Conservation (phyloP, 2,797 vertebrate genomes). For the Neosilurus hyrtlii region DNA sequence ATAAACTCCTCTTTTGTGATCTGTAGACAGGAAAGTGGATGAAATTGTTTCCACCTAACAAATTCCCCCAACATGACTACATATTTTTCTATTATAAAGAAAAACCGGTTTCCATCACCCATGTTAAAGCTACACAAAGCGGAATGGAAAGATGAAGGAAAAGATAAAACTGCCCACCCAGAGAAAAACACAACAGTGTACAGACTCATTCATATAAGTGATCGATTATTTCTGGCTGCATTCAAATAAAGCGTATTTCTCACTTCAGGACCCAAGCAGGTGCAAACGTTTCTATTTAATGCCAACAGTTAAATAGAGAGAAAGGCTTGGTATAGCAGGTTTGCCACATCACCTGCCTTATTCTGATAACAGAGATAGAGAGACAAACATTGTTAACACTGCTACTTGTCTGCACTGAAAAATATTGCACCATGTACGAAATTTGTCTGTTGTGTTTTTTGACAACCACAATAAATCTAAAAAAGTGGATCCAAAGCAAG, state of each 20-base stretch:
- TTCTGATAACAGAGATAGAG: conserved; percentile 36
- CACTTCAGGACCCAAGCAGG: conserved; percentile 39
- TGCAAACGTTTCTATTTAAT: conserved; percentile 28
- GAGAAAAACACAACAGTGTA: conserved; percentile 12
- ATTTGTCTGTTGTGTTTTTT: not conserved
- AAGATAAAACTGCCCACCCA: conserved; percentile 9
- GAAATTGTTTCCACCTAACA: conserved; percentile 22
- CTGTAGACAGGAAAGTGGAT: conserved; percentile 59
- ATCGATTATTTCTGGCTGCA: not conserved
- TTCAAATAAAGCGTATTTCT: conserved; percentile 37
- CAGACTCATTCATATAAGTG: not conserved
- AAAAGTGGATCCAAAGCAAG: conserved; percentile 16
- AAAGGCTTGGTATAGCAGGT: conserved; percentile 1
- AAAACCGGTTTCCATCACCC: conserved; percentile 13
- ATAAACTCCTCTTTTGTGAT: conserved; percentile 83
- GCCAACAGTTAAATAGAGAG: conserved; percentile 34
- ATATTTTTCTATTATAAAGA: not conserved
- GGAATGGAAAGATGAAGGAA: conserved; percentile 23
- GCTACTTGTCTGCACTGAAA: conserved; percentile 46
- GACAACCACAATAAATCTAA: not conserved
- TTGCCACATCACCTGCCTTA: conserved; percentile 52
- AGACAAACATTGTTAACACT: conserved; percentile 25
- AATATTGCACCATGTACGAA: conserved; percentile 32
- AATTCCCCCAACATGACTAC: not conserved
- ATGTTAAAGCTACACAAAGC: not conserved